Percentiles rank a stretch among this genome's conserved stretches.
phyloP scores from a whole-genome alignment of 2,113 vertebrate species.

The Ranitomeya variabilis region DNA sequence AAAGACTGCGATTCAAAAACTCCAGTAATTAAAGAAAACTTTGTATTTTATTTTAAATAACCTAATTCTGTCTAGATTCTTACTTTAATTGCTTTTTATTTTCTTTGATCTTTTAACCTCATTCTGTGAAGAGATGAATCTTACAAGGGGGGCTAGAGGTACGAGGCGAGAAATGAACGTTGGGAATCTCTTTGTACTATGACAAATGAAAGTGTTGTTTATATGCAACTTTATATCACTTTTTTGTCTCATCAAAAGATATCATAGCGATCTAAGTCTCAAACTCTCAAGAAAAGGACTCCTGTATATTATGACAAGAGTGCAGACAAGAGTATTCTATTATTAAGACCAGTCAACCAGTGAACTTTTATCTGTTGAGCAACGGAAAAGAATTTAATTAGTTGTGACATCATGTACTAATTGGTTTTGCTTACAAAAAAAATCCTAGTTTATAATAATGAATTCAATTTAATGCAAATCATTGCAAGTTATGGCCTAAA shows the following conservation, averaged over 20 bases:
- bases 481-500: no score
- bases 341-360: no score
- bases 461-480: no score
- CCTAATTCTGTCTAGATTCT: background rate
- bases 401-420: no score
- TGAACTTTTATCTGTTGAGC: no score
- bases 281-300: no score
- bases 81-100: constrained; percentile 4
- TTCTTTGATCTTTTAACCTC: constrained; percentile 13
- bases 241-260: background rate
- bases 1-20: background rate
- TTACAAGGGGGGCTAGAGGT: background rate
- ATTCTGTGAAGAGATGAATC: background rate
- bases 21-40: background rate
- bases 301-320: no score
- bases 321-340: no score
- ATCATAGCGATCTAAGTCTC: no score
- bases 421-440: no score
- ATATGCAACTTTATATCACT: background rate
- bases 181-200: background rate
- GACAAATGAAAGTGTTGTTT: background rate
- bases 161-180: background rate
- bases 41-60: constrained; percentile 11
- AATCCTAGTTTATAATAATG: no score
- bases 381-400: no score